These are phyloP conservation scores for Ophonus ardosiacus DNA, from an alignment of 2,888 invertebrate genomes.

Conservation along the genomic window DNA sequence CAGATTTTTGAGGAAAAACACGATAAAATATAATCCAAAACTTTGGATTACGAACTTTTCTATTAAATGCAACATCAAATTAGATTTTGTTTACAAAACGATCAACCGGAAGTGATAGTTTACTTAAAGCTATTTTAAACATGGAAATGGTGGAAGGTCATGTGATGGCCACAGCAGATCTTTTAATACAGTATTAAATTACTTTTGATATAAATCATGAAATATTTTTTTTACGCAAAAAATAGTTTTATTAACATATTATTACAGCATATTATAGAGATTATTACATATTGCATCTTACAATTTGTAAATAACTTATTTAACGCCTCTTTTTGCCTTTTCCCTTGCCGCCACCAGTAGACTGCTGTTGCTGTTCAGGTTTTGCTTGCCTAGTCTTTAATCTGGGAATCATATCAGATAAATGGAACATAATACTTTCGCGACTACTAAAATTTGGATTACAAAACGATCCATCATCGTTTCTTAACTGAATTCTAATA, in stretches of 20 bases:
- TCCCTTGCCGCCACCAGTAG: conserved; percentile 69
- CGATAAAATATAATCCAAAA: too few relatives aligned
- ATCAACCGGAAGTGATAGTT: too few relatives aligned
- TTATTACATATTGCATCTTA: conserved; percentile 11
- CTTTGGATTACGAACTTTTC: too few relatives aligned
- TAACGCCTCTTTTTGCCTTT: conserved; percentile 71
- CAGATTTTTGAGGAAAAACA: too few relatives aligned
- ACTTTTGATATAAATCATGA: too few relatives aligned
- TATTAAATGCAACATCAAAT: too few relatives aligned
- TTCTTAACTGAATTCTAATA: conserved; percentile 93
- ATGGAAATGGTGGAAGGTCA: too few relatives aligned
- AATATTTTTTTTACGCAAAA: background rate
- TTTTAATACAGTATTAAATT: background rate
- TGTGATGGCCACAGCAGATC: too few relatives aligned
- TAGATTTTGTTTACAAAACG: too few relatives aligned
- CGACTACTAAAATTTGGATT: conserved; percentile 85
- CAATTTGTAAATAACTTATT: background rate
- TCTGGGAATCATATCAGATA: conserved; percentile 93
- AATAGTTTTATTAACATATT: conserved; percentile 17
- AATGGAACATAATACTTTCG: conserved; percentile 86
- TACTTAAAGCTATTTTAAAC: too few relatives aligned
- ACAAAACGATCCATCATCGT: conserved; percentile 89
- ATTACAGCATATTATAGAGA: background rate
- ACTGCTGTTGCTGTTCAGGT: conserved; percentile 72
- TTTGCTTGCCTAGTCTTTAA: conserved; percentile 87